Percentiles rank a stretch among this genome's conserved stretches.
These are phyloP conservation scores for Struthidea cinerea DNA, from an alignment of 2,113 vertebrate genomes.

Conservation along the genomic window DNA sequence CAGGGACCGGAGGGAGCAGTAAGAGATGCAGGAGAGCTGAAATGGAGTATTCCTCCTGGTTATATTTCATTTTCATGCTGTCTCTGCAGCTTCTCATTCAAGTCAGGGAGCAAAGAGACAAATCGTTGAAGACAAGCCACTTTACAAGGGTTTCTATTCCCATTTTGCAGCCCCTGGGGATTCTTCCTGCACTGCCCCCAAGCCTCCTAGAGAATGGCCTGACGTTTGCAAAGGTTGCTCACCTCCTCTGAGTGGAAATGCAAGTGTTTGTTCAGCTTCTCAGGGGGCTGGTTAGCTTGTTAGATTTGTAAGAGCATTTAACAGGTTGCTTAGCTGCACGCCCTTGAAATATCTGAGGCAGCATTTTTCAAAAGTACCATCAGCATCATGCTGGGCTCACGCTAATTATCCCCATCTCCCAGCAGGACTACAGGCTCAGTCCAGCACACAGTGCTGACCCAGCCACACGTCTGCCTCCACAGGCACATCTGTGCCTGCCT, in stretches of 20 bases:
- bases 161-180: neutral
- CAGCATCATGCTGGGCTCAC: neutral
- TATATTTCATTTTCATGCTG: conserved; percentile 53
- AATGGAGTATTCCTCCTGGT: conserved; percentile 2
- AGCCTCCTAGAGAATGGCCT: neutral
- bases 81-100: conserved; percentile 22
- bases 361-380: conserved; percentile 6
- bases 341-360: conserved; percentile 32
- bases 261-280: conserved; percentile 43
- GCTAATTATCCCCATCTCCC: conserved; percentile 19
- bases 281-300: conserved; percentile 49
- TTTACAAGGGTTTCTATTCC: neutral
- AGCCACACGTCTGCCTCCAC: neutral
- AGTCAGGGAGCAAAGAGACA: conserved; percentile 25
- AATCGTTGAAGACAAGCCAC: neutral
- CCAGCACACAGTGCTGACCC: neutral
- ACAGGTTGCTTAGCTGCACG: neutral
- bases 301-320: conserved; percentile 50
- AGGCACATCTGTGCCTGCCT: neutral
- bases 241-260: neutral
- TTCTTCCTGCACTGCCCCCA: neutral
- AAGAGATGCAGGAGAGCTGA: conserved; percentile 22
- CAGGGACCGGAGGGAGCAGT: conserved; percentile 7
- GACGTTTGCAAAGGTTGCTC: neutral
- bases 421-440: neutral